Evolutionary conservation across 2,888 invertebrate species (phyloP).

Genomic region (Lepeophtheirus nordmannii): DNA sequence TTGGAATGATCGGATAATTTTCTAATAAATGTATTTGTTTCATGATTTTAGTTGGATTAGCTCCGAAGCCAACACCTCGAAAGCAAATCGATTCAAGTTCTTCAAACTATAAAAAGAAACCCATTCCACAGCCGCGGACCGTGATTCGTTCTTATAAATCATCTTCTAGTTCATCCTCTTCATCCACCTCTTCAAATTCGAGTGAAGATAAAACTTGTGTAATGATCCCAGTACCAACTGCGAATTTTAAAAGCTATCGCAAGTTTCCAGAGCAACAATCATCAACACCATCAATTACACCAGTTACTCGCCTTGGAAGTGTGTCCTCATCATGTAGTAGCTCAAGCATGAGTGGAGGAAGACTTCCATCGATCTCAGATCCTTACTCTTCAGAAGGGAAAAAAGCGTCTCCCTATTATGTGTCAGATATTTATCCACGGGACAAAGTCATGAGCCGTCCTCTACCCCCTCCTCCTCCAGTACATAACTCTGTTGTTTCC

Average conservation of each 20-base stretch:
- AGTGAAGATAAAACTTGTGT: not conserved
- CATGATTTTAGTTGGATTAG: not conserved
- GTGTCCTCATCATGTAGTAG: not conserved
- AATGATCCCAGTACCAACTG: slow-evolving; percentile 8
- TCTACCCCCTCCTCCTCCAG: slow-evolving; percentile 2
- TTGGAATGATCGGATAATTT: no score
- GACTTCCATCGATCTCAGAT: not conserved
- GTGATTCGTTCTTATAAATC: not conserved
- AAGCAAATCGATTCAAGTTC: not conserved
- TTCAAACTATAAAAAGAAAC: slow-evolving; percentile 10
- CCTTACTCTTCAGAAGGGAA: not conserved
- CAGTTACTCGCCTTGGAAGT: slow-evolving; percentile 6
- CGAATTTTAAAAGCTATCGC: slow-evolving; percentile 9
- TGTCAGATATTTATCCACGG: not conserved
- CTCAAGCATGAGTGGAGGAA: not conserved
- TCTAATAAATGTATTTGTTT: not conserved
- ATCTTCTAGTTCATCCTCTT: not conserved
- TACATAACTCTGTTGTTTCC: not conserved
- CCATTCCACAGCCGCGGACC: slow-evolving; percentile 13
- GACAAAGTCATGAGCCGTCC: not conserved
- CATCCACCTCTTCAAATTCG: not conserved
- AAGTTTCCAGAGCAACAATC: not conserved
- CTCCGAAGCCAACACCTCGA: not conserved
- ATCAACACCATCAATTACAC: not conserved
- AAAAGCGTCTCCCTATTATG: not conserved